Evolutionary conservation across 2,113 vertebrate genomes (phyloP).

Genomic region (Haemorhous mexicanus): DNA sequence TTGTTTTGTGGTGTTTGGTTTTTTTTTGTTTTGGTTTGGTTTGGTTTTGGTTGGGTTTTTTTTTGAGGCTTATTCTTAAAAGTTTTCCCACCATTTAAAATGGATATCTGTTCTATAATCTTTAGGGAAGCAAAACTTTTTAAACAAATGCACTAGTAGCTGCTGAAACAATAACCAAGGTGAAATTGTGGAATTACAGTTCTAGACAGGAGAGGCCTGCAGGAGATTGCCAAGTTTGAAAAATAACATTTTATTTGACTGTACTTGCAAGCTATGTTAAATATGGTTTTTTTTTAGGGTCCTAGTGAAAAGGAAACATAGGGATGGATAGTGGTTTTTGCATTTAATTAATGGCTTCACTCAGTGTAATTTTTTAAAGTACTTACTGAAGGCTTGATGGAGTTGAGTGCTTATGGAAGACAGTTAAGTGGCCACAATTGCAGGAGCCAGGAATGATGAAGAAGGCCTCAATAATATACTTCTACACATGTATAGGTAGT

Average conservation of each 20-base stretch:
- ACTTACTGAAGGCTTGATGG: not conserved
- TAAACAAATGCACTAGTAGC: not conserved
- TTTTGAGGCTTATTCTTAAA: not conserved
- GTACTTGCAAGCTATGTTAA: not conserved
- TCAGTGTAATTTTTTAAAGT: not conserved
- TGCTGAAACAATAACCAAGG: not conserved
- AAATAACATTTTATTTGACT: not conserved
- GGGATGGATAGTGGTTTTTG: not conserved
- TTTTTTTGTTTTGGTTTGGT: not conserved
- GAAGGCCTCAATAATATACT: not conserved
- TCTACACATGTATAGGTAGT: not conserved
- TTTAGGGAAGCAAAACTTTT: not conserved
- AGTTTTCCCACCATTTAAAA: not conserved
- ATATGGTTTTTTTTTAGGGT: not conserved
- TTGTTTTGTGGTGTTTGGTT: not conserved
- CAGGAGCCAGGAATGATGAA: not conserved
- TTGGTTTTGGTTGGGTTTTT: not conserved
- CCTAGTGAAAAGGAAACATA: not conserved
- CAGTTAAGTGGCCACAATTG: not conserved
- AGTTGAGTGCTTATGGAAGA: not conserved
- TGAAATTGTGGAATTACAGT: not conserved
- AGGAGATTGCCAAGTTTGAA: not conserved
- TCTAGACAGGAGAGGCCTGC: not conserved
- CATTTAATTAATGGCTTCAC: not conserved
- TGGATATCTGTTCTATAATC: not conserved